Percentiles rank a stretch among this genome's conserved stretches.
Evolutionary conservation across 2,797 vertebrate genomes (phyloP).

Genomic region (Sebastes goodei): DNA sequence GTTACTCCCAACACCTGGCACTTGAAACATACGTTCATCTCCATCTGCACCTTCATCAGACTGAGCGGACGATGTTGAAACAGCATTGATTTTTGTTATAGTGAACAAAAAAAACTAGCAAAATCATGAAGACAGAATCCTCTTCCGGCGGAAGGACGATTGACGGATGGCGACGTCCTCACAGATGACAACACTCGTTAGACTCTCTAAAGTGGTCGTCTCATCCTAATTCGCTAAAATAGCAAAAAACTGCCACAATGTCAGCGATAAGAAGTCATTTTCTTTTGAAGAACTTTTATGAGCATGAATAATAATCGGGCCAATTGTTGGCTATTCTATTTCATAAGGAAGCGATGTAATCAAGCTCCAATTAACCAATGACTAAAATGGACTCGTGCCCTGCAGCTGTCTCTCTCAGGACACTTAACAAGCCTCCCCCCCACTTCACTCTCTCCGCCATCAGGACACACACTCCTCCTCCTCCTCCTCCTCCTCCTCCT

Average conservation of each 20-base stretch:
- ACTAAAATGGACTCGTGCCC: conserved; percentile 76
- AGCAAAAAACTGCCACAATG: conserved; percentile 51
- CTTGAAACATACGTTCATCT: conserved; percentile 63
- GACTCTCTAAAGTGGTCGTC: conserved; percentile 35
- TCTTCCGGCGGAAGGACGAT: conserved; percentile 28
- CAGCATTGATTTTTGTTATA: conserved; percentile 86
- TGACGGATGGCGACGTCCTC: conserved; percentile 46
- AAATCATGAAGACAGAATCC: conserved; percentile 19
- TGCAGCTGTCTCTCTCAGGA: conserved; percentile 70
- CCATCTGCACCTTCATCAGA: conserved; percentile 69
- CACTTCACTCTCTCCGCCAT: conserved; percentile 18
- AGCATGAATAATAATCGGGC: conserved; percentile 72
- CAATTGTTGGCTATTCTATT: conserved; percentile 76
- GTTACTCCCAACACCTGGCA: conserved; percentile 40
- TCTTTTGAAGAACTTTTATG: conserved; percentile 79
- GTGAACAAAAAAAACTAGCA: conserved; percentile 78
- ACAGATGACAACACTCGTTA: conserved; percentile 52
- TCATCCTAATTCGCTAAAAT: conserved; percentile 61
- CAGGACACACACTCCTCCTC: conserved; percentile 36
- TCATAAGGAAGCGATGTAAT: conserved; percentile 75
- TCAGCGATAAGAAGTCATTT: conserved; percentile 72
- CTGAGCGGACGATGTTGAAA: conserved; percentile 72
- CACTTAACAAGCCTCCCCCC: conserved; percentile 37
- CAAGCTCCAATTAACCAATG: conserved; percentile 79
- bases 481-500: too few relatives aligned